A percentile compares a stretch with the other conserved stretches of the same genome.
These are phyloP conservation scores for Ceraclea dissimilis DNA, from an alignment of 2,888 invertebrate species.

Conservation along the genomic window DNA sequence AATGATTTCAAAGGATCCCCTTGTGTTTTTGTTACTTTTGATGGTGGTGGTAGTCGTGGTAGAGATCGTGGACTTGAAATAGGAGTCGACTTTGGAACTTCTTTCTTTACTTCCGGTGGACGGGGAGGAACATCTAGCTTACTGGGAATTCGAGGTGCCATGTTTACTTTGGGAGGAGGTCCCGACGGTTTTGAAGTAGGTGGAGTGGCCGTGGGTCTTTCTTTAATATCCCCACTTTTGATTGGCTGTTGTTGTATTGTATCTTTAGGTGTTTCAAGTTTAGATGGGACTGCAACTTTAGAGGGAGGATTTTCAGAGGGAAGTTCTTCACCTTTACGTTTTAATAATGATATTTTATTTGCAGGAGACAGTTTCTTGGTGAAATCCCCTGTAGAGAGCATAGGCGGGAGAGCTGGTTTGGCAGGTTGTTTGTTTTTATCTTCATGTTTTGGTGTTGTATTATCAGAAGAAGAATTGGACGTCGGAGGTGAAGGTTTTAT, in stretches of 20 bases:
- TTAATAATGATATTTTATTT: slow-evolving; percentile 10
- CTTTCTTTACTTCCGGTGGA: slow-evolving; percentile 14
- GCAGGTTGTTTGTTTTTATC: slow-evolving; percentile 6
- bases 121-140: slow-evolving; percentile 13
- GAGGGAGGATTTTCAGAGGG: neutral
- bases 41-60: slow-evolving; percentile 5
- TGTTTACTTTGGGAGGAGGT: slow-evolving; percentile 10
- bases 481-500: neutral
- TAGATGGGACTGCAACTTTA: slow-evolving; percentile 4
- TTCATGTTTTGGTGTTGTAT: slow-evolving; percentile 4
- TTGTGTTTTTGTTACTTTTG: slow-evolving; percentile 18
- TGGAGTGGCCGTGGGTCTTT: slow-evolving; percentile 28
- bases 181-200: slow-evolving; percentile 29
- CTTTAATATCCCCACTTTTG: slow-evolving; percentile 6
- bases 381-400: neutral
- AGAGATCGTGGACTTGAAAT: slow-evolving; percentile 8
- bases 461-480: neutral
- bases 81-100: slow-evolving; percentile 7
- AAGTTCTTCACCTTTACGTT: slow-evolving; percentile 11
- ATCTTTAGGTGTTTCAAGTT: slow-evolving; percentile 9
- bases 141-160: neutral
- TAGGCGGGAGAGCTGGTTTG: neutral
- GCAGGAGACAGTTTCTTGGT: neutral
- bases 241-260: neutral
- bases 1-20: slow-evolving; percentile 50